Conservation (phyloP, 2,113 vertebrate genomes). For the Rhineura floridana region DNA sequence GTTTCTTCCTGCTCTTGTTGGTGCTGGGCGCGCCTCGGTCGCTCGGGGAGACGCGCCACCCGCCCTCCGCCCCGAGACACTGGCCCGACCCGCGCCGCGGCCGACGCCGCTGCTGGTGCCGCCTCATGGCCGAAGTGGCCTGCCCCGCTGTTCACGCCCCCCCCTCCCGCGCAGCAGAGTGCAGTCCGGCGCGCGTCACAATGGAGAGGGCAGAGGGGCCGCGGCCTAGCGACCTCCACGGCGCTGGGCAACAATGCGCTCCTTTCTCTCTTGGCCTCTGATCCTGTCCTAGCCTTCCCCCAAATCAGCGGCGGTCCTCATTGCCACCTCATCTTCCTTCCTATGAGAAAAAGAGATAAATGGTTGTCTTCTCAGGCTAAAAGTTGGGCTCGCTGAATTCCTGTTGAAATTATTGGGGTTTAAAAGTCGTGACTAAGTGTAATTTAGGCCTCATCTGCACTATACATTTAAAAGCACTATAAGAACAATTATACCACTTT, state of each 20-base stretch:
- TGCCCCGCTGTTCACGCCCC: not conserved
- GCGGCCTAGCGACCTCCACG: no score
- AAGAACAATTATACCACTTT: no score
- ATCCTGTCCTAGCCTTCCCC: no score
- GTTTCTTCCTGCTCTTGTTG: slow-evolving; percentile 3
- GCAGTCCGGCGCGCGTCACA: slow-evolving; percentile 21
- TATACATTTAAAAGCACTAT: no score
- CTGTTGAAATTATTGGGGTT: no score
- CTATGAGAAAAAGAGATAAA: not conserved
- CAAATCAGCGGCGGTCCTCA: not conserved
- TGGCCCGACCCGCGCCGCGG: slow-evolving; percentile 3
- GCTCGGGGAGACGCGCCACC: slow-evolving; percentile 1
- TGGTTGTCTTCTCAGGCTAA: no score
- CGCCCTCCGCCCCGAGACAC: not conserved
- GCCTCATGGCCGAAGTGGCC: slow-evolving; percentile 31
- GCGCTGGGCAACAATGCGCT: not conserved
- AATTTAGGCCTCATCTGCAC: no score
- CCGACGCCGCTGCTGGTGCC: slow-evolving; percentile 17
- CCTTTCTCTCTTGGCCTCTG: not conserved
- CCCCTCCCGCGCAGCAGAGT: not conserved
- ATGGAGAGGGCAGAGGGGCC: not conserved
- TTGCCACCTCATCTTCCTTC: not conserved
- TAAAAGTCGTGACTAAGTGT: no score
- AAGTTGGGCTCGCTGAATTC: no score
- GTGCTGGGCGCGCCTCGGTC: not conserved